Evolutionary conservation across 2,113 vertebrate species (phyloP).

Genomic region (Pongo pygmaeus): DNA sequence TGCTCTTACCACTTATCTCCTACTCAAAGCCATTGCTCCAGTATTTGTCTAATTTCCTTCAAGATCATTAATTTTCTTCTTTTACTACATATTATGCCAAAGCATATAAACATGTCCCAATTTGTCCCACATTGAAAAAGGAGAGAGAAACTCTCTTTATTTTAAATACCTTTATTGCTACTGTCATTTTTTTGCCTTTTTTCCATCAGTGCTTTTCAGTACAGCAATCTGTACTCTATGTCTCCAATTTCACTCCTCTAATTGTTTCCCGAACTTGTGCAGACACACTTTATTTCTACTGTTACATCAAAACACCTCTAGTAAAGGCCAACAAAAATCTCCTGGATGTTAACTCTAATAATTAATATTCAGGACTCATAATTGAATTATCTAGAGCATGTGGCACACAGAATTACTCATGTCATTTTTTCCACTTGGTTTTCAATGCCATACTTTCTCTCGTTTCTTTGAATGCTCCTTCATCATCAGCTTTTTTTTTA

Average conservation of each 20-base stretch:
- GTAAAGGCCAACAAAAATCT: not conserved
- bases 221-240: not conserved
- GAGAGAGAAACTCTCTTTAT: not conserved
- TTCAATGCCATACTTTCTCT: not conserved
- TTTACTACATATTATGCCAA: not conserved
- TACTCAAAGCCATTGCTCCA: not conserved
- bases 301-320: not conserved
- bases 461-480: not conserved
- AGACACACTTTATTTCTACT: not conserved
- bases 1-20: not conserved
- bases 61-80: not conserved
- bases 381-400: not conserved
- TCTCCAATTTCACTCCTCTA: not conserved
- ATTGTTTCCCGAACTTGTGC: not conserved
- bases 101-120: not conserved
- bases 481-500: not conserved
- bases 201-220: not conserved
- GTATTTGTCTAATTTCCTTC: not conserved
- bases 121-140: not conserved
- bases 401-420: not conserved
- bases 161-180: not conserved
- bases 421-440: not conserved
- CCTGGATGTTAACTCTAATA: not conserved
- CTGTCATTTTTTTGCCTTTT: not conserved
- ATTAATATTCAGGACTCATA: not conserved